A percentile compares a stretch with the other conserved stretches of the same genome.
phyloP scores from a whole-genome alignment of 2,888 invertebrate species.

The Hemaris fuciformis region DNA sequence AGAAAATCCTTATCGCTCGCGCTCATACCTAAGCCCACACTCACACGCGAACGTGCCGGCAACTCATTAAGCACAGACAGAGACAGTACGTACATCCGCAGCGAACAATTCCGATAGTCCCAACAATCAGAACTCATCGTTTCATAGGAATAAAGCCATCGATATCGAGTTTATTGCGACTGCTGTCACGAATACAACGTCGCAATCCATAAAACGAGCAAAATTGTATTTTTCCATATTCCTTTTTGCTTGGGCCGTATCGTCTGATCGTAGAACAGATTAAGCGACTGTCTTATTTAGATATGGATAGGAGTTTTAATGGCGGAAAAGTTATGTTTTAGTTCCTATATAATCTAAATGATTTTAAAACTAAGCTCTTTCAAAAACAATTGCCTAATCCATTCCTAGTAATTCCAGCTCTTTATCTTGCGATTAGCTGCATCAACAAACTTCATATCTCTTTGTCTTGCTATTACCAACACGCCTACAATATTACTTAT shows the following conservation, averaged over 20 bases:
- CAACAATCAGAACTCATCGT: slow-evolving; percentile 45
- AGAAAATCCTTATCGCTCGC: background rate
- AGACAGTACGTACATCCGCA: slow-evolving; percentile 62
- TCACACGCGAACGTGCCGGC: slow-evolving; percentile 50
- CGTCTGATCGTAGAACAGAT: background rate
- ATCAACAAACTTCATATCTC: no score
- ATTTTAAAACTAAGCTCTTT: no score
- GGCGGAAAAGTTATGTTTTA: no score
- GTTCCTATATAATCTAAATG: no score
- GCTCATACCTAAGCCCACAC: slow-evolving; percentile 30
- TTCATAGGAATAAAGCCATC: slow-evolving; percentile 42
- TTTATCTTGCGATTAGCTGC: no score
- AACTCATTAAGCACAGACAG: slow-evolving; percentile 64
- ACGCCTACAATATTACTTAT: no score
- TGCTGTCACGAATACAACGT: slow-evolving; percentile 24
- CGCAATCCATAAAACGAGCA: background rate
- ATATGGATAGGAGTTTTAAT: no score
- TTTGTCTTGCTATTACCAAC: no score
- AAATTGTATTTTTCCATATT: background rate
- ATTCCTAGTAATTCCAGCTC: no score
- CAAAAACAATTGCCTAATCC: no score
- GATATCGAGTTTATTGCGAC: slow-evolving; percentile 27
- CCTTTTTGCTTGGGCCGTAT: background rate
- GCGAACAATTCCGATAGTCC: slow-evolving; percentile 56
- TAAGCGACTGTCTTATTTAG: no score